Percentiles rank a stretch among this genome's conserved stretches.
phyloP scores from a whole-genome alignment of 2,888 invertebrate genomes.

The Ommatoiulus sabulosus region DNA sequence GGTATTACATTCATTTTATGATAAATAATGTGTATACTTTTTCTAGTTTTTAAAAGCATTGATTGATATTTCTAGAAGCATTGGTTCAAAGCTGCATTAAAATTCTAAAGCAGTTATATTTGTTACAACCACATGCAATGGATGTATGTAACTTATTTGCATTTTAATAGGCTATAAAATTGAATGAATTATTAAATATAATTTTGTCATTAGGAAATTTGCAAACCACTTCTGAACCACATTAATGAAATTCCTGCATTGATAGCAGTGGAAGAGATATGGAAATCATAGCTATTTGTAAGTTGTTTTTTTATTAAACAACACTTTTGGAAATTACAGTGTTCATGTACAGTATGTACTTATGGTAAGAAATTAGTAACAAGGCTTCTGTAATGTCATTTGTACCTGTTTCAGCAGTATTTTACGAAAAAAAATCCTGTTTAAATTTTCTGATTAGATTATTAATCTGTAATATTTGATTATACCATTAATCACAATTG shows the following conservation, averaged over 20 bases:
- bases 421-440: neutral
- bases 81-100: conserved; percentile 26
- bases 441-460: neutral
- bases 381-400: conserved; percentile 10
- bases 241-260: conserved; percentile 53
- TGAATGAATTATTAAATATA: neutral
- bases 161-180: neutral
- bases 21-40: neutral
- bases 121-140: neutral
- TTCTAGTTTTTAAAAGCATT: neutral
- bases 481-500: conserved; percentile 1
- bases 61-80: conserved; percentile 5
- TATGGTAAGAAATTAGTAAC: conserved; percentile 7
- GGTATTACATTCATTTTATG: conserved; percentile 49
- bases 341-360: neutral
- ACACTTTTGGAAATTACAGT: neutral
- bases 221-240: conserved; percentile 53
- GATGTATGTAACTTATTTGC: conserved; percentile 49
- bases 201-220: neutral
- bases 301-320: conserved; percentile 23
- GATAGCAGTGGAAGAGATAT: conserved; percentile 24
- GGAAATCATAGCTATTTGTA: neutral
- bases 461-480: neutral
- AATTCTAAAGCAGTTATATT: neutral
- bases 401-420: conserved; percentile 9